Base-by-base conservation (phyloP, 2,797 vertebrate species). In the Notolabrus celidotus region DNA sequence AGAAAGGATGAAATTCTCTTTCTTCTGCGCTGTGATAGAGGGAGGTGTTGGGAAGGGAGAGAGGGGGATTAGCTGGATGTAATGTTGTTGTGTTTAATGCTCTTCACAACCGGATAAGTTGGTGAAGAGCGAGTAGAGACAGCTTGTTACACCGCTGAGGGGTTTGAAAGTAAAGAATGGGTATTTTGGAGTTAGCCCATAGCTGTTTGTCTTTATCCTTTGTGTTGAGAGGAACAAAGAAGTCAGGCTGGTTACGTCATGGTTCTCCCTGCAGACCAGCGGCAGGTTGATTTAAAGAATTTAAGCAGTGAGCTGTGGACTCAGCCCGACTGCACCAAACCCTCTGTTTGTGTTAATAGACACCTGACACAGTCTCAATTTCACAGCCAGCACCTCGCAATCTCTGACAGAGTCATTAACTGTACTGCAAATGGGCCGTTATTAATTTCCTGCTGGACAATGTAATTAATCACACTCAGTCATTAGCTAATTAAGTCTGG, bases 401-500 rank as follows among this genome's bases (percentile, higher is more conserved):
- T 70, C 41, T 58, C 81, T 68, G 65, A 67, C 79, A 68, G 43
- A 75, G 75, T 83, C 71, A 88, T 84, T 85, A 70, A 82, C 58
- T 80, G 61, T 71, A 65, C 80, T 80, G 71, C 72, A 85, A 89
- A 92, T 85, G 62, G 69, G 64, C 62, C 67, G 74, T 85, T 83
- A 88, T 90, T 89, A 84, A 89, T 86, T 77, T 77, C 66, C 70
- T 64, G 39, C 67, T 53, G 71, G 82, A 87, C 76, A 74, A 56
- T 77, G 64, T 73, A 56, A 80, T 89, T 82, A 86, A 88, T 90
- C 80, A 71, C 61, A 66, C 79, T 81, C 74, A 61, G 77, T 70
- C 80, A 75, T 87, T 77, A 82, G 67, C 73, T 90, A 78, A 85
- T 91, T 83, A 88, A 52, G 34, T 67, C 69, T 66, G 60, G 31